phyloP scores from a whole-genome alignment of 2,113 vertebrate genomes.

The Triplophysa tibetana region DNA sequence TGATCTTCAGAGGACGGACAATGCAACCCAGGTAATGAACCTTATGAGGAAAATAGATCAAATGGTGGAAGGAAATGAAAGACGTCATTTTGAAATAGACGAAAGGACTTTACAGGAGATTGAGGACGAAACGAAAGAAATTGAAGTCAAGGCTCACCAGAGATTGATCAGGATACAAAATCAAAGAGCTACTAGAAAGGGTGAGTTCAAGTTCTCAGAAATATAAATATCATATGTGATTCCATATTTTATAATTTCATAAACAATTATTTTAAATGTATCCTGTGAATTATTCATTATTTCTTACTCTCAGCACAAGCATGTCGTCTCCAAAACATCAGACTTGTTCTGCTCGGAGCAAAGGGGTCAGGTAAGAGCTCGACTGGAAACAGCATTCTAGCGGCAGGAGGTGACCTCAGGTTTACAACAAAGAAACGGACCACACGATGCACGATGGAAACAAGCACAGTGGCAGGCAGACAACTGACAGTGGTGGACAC shows the following conservation, averaged over 20 bases:
- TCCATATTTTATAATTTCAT: no score
- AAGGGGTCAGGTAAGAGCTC: constrained; percentile 71
- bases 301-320: constrained; percentile 51
- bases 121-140: constrained; percentile 51
- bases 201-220: constrained; percentile 49
- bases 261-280: no score
- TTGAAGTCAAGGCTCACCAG: constrained; percentile 57
- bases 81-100: constrained; percentile 59
- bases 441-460: constrained; percentile 40
- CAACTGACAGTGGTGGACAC: constrained; percentile 70
- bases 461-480: constrained; percentile 54
- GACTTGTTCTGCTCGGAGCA: constrained; percentile 68
- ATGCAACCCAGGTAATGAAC: neutral
- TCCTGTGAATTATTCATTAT: neutral
- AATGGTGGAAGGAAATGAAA: constrained; percentile 54
- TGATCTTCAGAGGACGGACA: neutral
- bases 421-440: constrained; percentile 49
- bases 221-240: neutral
- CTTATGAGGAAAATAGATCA: constrained; percentile 62
- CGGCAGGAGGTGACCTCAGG: constrained; percentile 21
- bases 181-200: constrained; percentile 54
- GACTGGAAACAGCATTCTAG: constrained; percentile 63
- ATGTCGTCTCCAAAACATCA: constrained; percentile 52
- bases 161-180: constrained; percentile 59
- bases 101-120: constrained; percentile 14